Evolutionary conservation across 2,797 vertebrate species (phyloP).

Genomic region (Dicrostonyx torquatus): DNA sequence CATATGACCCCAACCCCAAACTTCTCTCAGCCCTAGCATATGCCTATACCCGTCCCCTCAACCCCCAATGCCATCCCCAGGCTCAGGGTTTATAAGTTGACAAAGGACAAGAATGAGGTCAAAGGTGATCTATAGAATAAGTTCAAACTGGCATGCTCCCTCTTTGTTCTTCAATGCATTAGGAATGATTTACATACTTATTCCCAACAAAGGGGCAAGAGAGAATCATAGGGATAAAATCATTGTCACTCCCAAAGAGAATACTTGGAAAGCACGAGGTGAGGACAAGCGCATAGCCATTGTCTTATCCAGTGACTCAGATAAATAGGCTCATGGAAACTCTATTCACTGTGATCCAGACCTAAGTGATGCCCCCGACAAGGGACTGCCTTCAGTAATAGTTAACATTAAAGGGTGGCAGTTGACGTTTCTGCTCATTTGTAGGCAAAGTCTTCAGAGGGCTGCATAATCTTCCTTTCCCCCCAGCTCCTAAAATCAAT

Average conservation of each 20-base stretch:
- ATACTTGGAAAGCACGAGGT: not conserved
- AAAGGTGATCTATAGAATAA: not conserved
- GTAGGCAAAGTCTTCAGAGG: conserved; percentile 11
- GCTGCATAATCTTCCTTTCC: conserved; percentile 4
- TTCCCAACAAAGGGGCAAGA: not conserved
- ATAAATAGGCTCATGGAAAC: not conserved
- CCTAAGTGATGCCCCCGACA: not conserved
- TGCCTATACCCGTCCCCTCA: not conserved
- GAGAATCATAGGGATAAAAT: not conserved
- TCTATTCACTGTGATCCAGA: conserved; percentile 19
- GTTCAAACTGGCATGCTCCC: not conserved
- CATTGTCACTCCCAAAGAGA: not conserved
- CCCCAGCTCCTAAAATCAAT: not conserved
- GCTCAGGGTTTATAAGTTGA: not conserved
- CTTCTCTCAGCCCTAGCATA: not conserved
- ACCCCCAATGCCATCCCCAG: not conserved
- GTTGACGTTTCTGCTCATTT: conserved; percentile 26
- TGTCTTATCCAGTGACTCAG: not conserved
- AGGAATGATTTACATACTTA: not conserved
- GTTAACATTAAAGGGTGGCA: not conserved
- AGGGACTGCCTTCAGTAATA: not conserved
- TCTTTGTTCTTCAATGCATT: not conserved
- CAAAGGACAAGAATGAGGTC: not conserved
- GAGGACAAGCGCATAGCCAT: not conserved
- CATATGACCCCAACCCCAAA: not conserved